Conservation (phyloP, 2,113 vertebrate species). For the Bufo bufo region DNA sequence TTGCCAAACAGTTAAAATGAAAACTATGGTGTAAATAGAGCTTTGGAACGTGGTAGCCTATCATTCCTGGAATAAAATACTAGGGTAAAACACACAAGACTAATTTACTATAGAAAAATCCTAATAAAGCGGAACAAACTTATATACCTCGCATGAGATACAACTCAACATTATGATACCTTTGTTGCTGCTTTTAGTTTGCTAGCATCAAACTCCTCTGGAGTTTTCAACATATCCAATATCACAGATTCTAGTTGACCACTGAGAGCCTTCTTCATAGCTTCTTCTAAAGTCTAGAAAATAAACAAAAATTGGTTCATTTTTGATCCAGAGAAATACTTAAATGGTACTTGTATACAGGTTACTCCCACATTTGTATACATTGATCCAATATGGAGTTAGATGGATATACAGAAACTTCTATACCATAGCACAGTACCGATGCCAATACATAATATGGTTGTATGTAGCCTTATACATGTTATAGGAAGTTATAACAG, state of each 20-base stretch:
- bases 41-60: neutral
- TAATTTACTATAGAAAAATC: neutral
- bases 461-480: too few relatives aligned
- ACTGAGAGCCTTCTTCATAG: slow-evolving; percentile 81
- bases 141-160: neutral
- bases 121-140: neutral
- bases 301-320: neutral
- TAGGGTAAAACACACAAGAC: neutral
- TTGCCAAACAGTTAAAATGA: neutral
- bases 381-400: too few relatives aligned
- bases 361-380: too few relatives aligned
- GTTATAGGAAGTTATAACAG: too few relatives aligned
- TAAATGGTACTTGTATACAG: too few relatives aligned
- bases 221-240: slow-evolving; percentile 85
- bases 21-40: neutral
- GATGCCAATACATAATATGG: too few relatives aligned
- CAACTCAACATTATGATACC: slow-evolving; percentile 62
- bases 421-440: too few relatives aligned
- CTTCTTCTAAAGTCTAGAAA: slow-evolving; percentile 80
- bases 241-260: slow-evolving; percentile 85
- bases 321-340: too few relatives aligned
- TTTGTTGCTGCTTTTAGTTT: slow-evolving; percentile 76
- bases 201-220: slow-evolving; percentile 88
- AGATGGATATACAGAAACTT: too few relatives aligned
- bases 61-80: neutral